Evolutionary conservation across 2,797 vertebrate species (phyloP).

Genomic region (Cyclura pinguis): DNA sequence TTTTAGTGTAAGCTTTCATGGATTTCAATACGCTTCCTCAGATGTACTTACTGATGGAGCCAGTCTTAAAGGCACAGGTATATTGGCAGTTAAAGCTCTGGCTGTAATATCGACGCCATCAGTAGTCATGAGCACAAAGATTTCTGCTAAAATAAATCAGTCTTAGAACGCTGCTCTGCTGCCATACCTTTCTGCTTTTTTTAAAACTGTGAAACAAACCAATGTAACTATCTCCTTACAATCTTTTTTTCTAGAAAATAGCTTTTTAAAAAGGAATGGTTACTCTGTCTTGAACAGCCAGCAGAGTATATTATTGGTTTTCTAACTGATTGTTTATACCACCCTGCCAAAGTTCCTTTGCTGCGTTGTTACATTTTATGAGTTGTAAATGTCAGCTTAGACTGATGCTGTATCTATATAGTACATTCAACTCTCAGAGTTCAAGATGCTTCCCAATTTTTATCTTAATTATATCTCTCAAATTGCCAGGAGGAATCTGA

Average conservation of each 20-base stretch:
- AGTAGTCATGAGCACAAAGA: too few species aligned
- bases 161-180: too few species aligned
- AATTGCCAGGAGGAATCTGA: neutral
- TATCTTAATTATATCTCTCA: neutral
- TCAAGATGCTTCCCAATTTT: neutral
- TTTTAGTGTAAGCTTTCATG: too few species aligned
- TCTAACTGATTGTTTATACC: neutral
- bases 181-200: too few species aligned
- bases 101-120: too few species aligned
- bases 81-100: too few species aligned
- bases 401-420: neutral
- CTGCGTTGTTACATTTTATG: neutral
- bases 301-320: neutral
- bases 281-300: slow-evolving; percentile 4
- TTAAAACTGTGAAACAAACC: too few species aligned
- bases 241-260: slow-evolving; percentile 3
- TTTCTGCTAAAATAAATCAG: too few species aligned
- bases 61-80: too few species aligned
- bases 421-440: neutral
- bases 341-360: neutral
- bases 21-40: too few species aligned
- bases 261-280: neutral
- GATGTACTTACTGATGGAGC: too few species aligned
- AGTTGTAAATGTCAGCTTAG: neutral
- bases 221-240: too few species aligned